Evolutionary conservation across 2,888 invertebrate species (phyloP).

Genomic region (Laspeyria flexula): DNA sequence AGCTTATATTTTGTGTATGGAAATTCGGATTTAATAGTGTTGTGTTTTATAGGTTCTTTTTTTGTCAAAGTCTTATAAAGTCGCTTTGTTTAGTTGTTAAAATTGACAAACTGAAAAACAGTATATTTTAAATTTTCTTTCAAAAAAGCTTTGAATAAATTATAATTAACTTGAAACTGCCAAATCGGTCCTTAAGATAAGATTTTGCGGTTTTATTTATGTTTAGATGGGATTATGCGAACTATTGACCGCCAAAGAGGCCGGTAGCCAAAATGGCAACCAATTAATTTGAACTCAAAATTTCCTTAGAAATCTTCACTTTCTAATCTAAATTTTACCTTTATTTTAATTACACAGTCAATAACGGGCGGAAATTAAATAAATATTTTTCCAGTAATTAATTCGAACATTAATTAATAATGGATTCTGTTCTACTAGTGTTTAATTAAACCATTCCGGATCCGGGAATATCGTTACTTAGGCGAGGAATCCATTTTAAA

Average conservation of each 20-base stretch:
- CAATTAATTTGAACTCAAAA: too few species aligned
- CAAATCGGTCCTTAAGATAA: too few species aligned
- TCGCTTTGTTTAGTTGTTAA: too few species aligned
- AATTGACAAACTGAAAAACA: too few species aligned
- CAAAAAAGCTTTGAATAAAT: too few species aligned
- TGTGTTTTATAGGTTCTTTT: background rate
- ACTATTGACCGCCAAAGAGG: too few species aligned
- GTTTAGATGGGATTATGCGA: too few species aligned
- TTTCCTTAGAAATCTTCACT: background rate
- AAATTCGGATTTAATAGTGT: background rate
- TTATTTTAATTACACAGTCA: constrained; percentile 1
- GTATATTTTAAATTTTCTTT: too few species aligned
- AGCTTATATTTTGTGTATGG: background rate
- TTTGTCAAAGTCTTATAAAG: too few species aligned
- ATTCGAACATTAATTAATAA: constrained; percentile 36
- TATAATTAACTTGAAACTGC: too few species aligned
- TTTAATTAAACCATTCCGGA: constrained; percentile 45
- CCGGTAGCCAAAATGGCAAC: too few species aligned
- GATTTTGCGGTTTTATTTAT: too few species aligned
- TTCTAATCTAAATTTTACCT: background rate
- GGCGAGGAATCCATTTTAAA: constrained; percentile 35
- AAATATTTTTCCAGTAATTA: constrained; percentile 36
- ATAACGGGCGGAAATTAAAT: constrained; percentile 19
- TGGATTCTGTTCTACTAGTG: constrained; percentile 33
- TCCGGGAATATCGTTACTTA: constrained; percentile 34